Percentiles rank a stretch among this genome's conserved stretches.
phyloP scores from a whole-genome alignment of 37 sponge, comb jelly and placozoan species.

The Amphimedon queenslandica region DNA sequence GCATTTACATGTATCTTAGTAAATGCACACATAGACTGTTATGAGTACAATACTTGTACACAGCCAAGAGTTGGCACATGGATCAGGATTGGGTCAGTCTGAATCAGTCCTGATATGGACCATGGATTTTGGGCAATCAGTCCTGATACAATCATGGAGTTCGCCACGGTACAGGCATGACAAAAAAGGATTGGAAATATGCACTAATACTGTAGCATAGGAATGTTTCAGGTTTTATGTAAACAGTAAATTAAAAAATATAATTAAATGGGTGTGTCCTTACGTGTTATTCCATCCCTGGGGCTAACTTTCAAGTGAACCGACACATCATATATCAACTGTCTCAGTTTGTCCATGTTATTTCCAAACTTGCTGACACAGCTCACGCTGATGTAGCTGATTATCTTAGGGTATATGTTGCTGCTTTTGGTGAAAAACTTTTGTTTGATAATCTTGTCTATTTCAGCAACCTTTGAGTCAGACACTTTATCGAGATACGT shows the following conservation, averaged over 20 bases:
- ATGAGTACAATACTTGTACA: no score
- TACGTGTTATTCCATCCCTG: slow-evolving; percentile 39
- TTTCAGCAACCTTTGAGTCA: slow-evolving; percentile 2
- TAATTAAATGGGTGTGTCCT: no score
- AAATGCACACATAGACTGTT: background rate
- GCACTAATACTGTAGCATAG: no score
- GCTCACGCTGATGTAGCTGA: slow-evolving; percentile 20
- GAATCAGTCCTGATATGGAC: no score
- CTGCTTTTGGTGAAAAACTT: slow-evolving; percentile 14
- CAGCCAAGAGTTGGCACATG: no score
- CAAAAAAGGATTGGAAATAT: no score
- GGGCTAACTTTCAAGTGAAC: slow-evolving; percentile 52
- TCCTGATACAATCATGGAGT: no score
- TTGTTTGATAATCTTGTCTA: slow-evolving; percentile 5
- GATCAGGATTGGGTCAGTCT: no score
- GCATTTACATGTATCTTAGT: background rate
- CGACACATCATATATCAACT: slow-evolving; percentile 51
- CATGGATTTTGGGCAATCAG: no score
- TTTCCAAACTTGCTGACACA: slow-evolving; percentile 4
- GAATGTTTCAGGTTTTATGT: no score
- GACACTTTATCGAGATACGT: slow-evolving; percentile 73
- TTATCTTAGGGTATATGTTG: slow-evolving; percentile 42
- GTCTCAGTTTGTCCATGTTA: slow-evolving; percentile 58
- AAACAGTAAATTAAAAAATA: no score
- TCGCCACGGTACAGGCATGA: no score